Evolutionary conservation across 2,113 vertebrate species (phyloP).

Genomic region (Poeciliopsis occidentalis): DNA sequence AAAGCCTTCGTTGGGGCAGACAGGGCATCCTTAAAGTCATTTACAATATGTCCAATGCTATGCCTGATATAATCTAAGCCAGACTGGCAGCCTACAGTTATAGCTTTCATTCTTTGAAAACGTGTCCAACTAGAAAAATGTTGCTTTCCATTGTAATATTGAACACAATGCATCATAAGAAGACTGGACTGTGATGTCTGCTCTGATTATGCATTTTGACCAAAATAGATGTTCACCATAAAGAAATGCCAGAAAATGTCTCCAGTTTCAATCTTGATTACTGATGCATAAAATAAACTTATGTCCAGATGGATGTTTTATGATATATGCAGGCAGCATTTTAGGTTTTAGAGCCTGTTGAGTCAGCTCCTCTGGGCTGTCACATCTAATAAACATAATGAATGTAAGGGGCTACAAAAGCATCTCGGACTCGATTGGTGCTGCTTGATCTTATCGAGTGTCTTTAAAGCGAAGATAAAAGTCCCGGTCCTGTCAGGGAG

Average conservation of each 20-base stretch:
- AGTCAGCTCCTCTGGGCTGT: conserved; percentile 11
- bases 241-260: conserved; percentile 31
- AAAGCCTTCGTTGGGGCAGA: conserved; percentile 50
- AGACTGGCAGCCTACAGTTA: conserved; percentile 51
- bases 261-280: conserved; percentile 27
- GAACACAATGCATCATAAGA: conserved; percentile 32
- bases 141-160: conserved; percentile 46
- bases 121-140: conserved; percentile 54
- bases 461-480: neutral
- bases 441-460: neutral
- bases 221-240: conserved; percentile 26
- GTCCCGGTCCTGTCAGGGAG: neutral
- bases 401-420: neutral
- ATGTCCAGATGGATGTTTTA: conserved; percentile 21
- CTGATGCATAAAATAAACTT: conserved; percentile 14
- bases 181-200: conserved; percentile 6
- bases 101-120: conserved; percentile 45
- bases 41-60: conserved; percentile 59
- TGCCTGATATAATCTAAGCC: conserved; percentile 45
- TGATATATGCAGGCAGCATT: conserved; percentile 27
- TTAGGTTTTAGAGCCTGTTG: conserved; percentile 1
- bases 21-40: conserved; percentile 66
- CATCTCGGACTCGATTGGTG: neutral
- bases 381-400: neutral
- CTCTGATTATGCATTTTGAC: conserved; percentile 27